Evolutionary conservation across 2,888 invertebrate genomes (phyloP).

Genomic region (Tetranychus piercei): DNA sequence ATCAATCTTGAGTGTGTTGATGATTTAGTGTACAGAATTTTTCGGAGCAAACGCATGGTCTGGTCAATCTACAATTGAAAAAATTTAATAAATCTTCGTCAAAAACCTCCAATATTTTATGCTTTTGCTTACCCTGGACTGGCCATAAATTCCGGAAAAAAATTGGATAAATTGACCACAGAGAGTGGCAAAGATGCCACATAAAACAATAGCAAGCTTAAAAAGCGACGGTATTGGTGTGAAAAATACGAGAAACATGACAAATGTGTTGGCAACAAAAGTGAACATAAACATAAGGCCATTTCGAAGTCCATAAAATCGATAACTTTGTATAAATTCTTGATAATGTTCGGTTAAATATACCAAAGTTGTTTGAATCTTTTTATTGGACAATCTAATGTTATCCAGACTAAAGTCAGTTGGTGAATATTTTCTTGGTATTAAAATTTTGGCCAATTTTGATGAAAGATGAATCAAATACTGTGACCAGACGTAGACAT

Average conservation of each 20-base stretch:
- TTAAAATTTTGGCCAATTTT: background rate
- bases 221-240: background rate
- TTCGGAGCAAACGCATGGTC: background rate
- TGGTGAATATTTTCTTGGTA: background rate
- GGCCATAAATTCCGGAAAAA: background rate
- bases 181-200: background rate
- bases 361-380: background rate
- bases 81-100: background rate
- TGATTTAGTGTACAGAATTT: background rate
- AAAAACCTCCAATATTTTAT: background rate
- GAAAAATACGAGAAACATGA: background rate
- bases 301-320: background rate
- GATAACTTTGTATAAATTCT: background rate
- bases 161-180: background rate
- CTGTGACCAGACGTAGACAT: background rate
- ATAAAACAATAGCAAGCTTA: background rate
- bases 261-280: background rate
- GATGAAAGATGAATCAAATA: background rate
- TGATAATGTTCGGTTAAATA: background rate
- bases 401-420: background rate
- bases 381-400: background rate
- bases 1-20: background rate
- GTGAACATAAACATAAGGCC: background rate
- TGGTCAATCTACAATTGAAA: background rate
- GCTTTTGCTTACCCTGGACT: background rate